Evolutionary conservation across 2,888 invertebrate genomes (phyloP).

Genomic region (Troides helena): DNA sequence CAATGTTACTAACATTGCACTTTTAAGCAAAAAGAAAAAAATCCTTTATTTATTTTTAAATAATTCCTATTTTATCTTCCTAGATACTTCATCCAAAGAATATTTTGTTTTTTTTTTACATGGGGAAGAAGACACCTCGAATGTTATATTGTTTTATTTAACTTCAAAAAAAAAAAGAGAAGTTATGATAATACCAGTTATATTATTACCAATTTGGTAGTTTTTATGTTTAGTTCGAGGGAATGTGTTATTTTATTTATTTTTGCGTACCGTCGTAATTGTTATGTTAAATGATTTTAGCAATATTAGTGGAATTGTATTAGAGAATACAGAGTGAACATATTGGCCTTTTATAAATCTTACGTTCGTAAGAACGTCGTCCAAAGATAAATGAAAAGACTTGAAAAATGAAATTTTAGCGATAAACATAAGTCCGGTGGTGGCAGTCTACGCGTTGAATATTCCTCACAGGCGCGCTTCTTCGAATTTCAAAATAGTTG

Average conservation of each 20-base stretch:
- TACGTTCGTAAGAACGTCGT: slow-evolving; percentile 74
- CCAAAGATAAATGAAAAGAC: slow-evolving; percentile 70
- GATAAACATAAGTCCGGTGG: slow-evolving; percentile 33
- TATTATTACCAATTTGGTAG: slow-evolving; percentile 36
- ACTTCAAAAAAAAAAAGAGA: slow-evolving; percentile 2
- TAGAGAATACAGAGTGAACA: slow-evolving; percentile 31
- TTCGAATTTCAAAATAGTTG: neutral
- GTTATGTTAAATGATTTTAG: slow-evolving; percentile 36
- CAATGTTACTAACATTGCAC: neutral
- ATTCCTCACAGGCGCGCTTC: neutral
- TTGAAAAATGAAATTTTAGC: slow-evolving; percentile 67
- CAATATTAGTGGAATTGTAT: slow-evolving; percentile 31
- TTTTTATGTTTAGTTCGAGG: slow-evolving; percentile 32
- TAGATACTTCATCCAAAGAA: slow-evolving; percentile 55
- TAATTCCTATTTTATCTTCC: slow-evolving; percentile 40
- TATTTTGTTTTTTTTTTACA: slow-evolving; percentile 35
- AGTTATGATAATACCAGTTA: slow-evolving; percentile 32
- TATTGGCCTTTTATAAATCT: slow-evolving; percentile 67
- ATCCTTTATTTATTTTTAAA: slow-evolving; percentile 32
- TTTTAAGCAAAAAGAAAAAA: neutral
- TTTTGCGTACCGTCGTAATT: slow-evolving; percentile 35
- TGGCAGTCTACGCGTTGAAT: slow-evolving; percentile 2
- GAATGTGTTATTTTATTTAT: slow-evolving; percentile 40
- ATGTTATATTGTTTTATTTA: slow-evolving; percentile 14
- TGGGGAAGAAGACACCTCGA: slow-evolving; percentile 21